Evolutionary conservation across 2,113 vertebrate species (phyloP).

Genomic region (Siniperca knerii): DNA sequence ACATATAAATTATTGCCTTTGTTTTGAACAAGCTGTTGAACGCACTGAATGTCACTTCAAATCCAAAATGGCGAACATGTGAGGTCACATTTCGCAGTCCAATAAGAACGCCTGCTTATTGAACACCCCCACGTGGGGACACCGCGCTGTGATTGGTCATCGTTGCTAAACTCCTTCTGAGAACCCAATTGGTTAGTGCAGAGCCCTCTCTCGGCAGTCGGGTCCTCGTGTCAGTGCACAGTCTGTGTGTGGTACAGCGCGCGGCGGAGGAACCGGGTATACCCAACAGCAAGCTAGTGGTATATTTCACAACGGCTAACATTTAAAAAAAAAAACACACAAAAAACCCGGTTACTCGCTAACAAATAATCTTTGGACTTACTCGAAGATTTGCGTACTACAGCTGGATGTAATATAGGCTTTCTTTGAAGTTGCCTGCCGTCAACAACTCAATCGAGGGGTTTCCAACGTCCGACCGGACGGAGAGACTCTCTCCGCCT

Average conservation of each 20-base stretch:
- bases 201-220: conserved; percentile 87
- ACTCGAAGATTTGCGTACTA: conserved; percentile 28
- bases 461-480: conserved; percentile 62
- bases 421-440: conserved; percentile 62
- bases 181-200: conserved; percentile 82
- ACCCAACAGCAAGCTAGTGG: conserved; percentile 63
- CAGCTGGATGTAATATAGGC: conserved; percentile 52
- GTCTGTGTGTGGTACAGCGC: conserved; percentile 90
- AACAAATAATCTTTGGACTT: conserved; percentile 51
- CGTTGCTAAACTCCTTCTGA: conserved; percentile 66
- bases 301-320: conserved; percentile 67
- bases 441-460: conserved; percentile 60
- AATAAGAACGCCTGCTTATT: conserved; percentile 72
- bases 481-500: conserved; percentile 67
- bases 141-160: conserved; percentile 77
- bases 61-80: conserved; percentile 91
- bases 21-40: conserved; percentile 85
- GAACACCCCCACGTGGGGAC: conserved; percentile 87
- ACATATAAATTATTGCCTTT: conserved; percentile 77
- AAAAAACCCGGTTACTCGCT: conserved; percentile 3
- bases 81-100: conserved; percentile 82
- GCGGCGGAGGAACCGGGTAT: conserved; percentile 77
- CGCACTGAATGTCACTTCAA: conserved; percentile 81
- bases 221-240: conserved; percentile 88
- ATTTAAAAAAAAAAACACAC: conserved; percentile 26